Evolutionary conservation across 2,797 vertebrate genomes (phyloP).

Genomic region (Gambelia wislizenii): DNA sequence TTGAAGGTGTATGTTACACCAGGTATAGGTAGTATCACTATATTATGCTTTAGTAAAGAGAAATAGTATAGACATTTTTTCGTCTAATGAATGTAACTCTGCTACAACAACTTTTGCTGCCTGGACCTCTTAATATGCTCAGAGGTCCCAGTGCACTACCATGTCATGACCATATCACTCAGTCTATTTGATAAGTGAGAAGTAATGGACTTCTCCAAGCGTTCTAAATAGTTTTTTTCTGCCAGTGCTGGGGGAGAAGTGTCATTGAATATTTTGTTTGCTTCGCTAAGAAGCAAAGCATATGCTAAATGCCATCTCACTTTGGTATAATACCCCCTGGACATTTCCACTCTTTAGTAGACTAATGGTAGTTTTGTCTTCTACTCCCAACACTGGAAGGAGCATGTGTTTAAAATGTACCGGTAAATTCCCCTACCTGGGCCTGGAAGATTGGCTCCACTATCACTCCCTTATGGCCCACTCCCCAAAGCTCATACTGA

Average conservation of each 20-base stretch:
- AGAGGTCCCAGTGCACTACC: too few relatives aligned
- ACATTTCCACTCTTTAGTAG: not conserved
- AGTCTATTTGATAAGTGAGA: not conserved
- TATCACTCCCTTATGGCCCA: not conserved
- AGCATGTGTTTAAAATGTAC: not conserved
- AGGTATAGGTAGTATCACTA: too few relatives aligned
- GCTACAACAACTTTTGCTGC: too few relatives aligned
- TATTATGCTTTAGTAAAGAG: too few relatives aligned
- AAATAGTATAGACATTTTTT: too few relatives aligned
- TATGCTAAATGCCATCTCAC: not conserved
- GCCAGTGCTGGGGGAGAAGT: not conserved
- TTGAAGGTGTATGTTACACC: too few relatives aligned
- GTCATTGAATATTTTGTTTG: not conserved
- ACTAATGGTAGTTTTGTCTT: not conserved
- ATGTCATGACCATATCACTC: too few relatives aligned
- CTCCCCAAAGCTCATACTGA: not conserved
- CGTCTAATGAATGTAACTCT: too few relatives aligned
- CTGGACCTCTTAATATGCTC: too few relatives aligned
- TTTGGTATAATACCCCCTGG: not conserved
- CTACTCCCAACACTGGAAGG: not conserved
- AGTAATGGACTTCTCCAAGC: not conserved
- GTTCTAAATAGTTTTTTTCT: not conserved
- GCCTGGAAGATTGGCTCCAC: not conserved
- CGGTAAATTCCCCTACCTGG: not conserved
- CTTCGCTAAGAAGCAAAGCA: not conserved